Conservation (phyloP, 2,113 vertebrate genomes). For the Marmota monax region DNA sequence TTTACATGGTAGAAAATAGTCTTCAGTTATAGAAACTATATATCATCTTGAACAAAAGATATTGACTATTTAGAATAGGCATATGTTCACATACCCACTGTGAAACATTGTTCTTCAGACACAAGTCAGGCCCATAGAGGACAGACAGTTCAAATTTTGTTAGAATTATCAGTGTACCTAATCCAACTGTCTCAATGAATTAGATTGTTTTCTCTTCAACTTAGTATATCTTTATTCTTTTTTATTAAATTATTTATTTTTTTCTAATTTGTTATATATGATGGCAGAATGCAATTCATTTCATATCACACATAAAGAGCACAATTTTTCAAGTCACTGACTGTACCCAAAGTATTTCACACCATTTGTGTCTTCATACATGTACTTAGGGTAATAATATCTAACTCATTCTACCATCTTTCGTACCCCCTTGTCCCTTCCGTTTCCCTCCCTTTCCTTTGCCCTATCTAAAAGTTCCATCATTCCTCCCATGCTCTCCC, state of each 20-base stretch:
- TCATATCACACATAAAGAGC: too few species aligned
- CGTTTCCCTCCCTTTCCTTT: too few species aligned
- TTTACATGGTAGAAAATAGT: background rate
- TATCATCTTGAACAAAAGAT: background rate
- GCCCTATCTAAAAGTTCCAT: too few species aligned
- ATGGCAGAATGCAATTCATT: too few species aligned
- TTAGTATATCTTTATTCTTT: background rate
- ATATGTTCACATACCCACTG: background rate
- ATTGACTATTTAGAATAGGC: background rate
- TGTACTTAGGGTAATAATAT: too few species aligned
- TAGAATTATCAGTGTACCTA: background rate
- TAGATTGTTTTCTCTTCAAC: constrained; percentile 28
- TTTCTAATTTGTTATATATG: too few species aligned
- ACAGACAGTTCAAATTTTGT: background rate
- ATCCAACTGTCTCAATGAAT: background rate
- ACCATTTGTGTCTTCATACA: too few species aligned
- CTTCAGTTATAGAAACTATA: background rate
- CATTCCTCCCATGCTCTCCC: too few species aligned
- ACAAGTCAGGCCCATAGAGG: background rate
- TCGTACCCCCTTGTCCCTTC: too few species aligned
- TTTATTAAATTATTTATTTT: background rate
- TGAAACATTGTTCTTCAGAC: background rate
- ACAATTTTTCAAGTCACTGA: too few species aligned
- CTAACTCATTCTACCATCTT: too few species aligned
- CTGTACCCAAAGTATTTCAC: too few species aligned